These are phyloP conservation scores for Drosophila kuntzei DNA, from an alignment of 2,888 invertebrate species.

Conservation along the genomic window DNA sequence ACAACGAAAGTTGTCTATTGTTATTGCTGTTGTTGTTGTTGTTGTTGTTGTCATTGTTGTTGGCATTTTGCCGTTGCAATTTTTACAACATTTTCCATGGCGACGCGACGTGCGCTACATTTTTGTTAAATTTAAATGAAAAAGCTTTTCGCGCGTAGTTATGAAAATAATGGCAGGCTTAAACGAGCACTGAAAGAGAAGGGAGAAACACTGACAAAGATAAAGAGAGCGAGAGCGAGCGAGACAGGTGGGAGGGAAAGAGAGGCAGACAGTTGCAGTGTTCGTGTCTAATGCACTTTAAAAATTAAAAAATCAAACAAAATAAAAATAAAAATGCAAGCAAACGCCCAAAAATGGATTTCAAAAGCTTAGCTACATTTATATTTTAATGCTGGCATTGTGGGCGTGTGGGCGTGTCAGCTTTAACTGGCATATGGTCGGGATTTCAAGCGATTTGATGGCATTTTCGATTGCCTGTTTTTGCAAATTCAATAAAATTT, in stretches of 20 bases:
- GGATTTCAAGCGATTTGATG: constrained; percentile 51
- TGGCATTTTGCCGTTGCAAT: constrained; percentile 69
- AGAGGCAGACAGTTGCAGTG: constrained; percentile 8
- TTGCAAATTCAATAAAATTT: constrained; percentile 71
- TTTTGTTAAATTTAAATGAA: constrained; percentile 74
- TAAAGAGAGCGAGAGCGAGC: background rate
- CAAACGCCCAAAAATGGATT: constrained; percentile 65
- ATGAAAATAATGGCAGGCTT: constrained; percentile 72
- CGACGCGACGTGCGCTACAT: constrained; percentile 42
- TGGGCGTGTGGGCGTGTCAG: constrained; percentile 50
- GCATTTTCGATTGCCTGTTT: constrained; percentile 24
- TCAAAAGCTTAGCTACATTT: constrained; percentile 46
- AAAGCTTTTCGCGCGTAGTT: constrained; percentile 79
- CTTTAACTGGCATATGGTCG: constrained; percentile 38
- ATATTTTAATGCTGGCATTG: background rate
- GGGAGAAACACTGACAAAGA: background rate
- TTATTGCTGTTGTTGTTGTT: constrained; percentile 26
- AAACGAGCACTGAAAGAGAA: constrained; percentile 28
- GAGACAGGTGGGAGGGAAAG: background rate
- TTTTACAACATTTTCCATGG: constrained; percentile 68
- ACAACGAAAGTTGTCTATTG: constrained; percentile 58
- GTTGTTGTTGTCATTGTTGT: constrained; percentile 1
- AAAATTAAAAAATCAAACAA: no score
- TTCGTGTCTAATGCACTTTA: constrained; percentile 53
- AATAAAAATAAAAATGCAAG: constrained; percentile 37